These are phyloP conservation scores for Palythoa grandiflora DNA, from an alignment of 92 coral and sea anemone species.

Conservation along the genomic window DNA sequence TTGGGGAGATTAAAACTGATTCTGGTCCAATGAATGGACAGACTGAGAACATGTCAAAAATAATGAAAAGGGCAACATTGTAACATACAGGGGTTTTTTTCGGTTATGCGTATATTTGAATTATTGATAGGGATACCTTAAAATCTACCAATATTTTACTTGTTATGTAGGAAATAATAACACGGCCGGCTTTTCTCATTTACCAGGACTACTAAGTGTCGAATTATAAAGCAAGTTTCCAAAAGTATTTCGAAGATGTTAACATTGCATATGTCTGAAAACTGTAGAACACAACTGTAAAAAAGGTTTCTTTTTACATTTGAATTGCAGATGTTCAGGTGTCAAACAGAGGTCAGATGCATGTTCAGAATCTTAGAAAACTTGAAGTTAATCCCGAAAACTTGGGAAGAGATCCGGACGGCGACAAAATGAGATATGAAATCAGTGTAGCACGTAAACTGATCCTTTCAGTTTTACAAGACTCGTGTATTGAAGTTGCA, in stretches of 20 bases:
- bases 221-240: too few species aligned
- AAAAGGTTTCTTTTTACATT: not conserved
- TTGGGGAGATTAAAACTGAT: not conserved
- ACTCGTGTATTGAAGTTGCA: conserved; percentile 24
- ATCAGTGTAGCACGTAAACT: not conserved
- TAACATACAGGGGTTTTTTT: too few species aligned
- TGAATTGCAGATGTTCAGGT: conserved; percentile 2
- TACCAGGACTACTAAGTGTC: too few species aligned
- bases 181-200: too few species aligned
- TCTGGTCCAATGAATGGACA: not conserved
- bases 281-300: not conserved
- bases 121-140: too few species aligned
- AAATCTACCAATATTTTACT: too few species aligned
- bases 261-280: not conserved
- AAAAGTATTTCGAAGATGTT: too few species aligned
- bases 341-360: conserved; percentile 42
- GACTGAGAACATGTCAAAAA: not conserved
- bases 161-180: too few species aligned
- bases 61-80: too few species aligned
- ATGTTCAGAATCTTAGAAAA: conserved; percentile 16
- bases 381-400: conserved; percentile 4
- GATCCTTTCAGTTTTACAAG: conserved; percentile 1
- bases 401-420: conserved; percentile 36
- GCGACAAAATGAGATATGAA: conserved; percentile 8
- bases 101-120: not conserved